Base-by-base conservation (phyloP, 2,888 invertebrate species). In the Drosophila neotestacea region DNA sequence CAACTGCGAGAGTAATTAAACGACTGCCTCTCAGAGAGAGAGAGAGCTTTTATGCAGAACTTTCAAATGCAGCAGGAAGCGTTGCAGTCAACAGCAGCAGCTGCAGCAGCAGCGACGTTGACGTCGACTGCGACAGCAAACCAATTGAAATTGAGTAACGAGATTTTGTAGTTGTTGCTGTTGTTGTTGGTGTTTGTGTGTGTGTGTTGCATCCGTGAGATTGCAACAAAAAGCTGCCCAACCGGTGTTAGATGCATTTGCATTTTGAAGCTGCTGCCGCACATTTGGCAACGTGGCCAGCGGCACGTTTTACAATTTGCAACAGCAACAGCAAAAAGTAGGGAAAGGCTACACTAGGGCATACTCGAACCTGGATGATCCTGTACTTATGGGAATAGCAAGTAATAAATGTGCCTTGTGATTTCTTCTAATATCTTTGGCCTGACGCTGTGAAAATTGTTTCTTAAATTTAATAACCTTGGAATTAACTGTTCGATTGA, bases 221-320 rank as follows among this genome's bases (percentile, higher is more conserved):
- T 78, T 80, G 77, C 77, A 67, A 70, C 65, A 79, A 87, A 81
- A 86, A 86, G 90, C 84, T 85, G 90, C 65, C 71, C 59, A 88
- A 89, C 85, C 85, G 85, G 85, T 88, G 89, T 86, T 89, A 88
- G 85, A 89, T 82, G 82, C 80, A 89, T 85, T 85, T 88, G 90
- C 88, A 88, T 89, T 79, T 82, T 71, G 65, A 80, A 59, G 77
- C 72, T 75, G 71, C 51, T 46, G 56, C 65, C 48, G 62, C 75
- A 79, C 81, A 77, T 77, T 78, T 78, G 78, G 78, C 81, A 80
- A 78, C 82, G 67, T 73, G 70, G 71, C 81, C 62, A 51, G 78
- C 78, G 81, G 84, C 87, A 88, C 80, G 80, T 80, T 65, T 81
- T 63, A 78, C 74, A 74, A 81, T 78, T 81, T 81, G 81, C 81